Evolutionary conservation across 1,140 invertebrate species (phyloP).

Genomic region (Drosophila athabasca): DNA sequence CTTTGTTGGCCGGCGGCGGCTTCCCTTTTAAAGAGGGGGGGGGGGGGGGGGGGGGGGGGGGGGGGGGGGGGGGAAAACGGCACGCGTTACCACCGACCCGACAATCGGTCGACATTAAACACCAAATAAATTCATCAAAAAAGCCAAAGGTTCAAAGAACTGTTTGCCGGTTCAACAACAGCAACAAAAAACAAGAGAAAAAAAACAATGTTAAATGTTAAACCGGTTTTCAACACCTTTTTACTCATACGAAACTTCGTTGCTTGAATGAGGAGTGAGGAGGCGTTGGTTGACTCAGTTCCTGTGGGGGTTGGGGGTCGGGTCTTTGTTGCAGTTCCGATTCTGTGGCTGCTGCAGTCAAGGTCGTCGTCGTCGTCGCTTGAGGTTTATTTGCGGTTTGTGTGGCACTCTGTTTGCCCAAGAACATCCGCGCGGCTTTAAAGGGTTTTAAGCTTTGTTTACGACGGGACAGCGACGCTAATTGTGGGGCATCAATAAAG

Average conservation of each 20-base stretch:
- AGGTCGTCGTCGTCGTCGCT: slow-evolving; percentile 54
- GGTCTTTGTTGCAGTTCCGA: too few relatives aligned
- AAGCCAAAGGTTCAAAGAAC: slow-evolving; percentile 63
- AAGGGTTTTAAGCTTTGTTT: slow-evolving; percentile 67
- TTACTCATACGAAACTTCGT: not conserved
- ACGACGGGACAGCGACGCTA: slow-evolving; percentile 52
- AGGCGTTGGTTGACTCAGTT: slow-evolving; percentile 35
- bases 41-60: not conserved
- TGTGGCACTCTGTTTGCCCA: slow-evolving; percentile 53
- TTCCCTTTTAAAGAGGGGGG: slow-evolving; percentile 6
- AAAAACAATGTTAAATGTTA: slow-evolving; percentile 36
- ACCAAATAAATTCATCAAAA: slow-evolving; percentile 71
- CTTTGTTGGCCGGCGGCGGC: slow-evolving; percentile 27
- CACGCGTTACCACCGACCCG: slow-evolving; percentile 47
- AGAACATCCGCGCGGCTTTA: slow-evolving; percentile 30
- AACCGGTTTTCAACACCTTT: slow-evolving; percentile 23
- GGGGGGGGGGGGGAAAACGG: slow-evolving; percentile 30
- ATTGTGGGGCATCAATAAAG: slow-evolving; percentile 71
- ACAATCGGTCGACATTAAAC: slow-evolving; percentile 53
- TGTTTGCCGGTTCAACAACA: slow-evolving; percentile 39
- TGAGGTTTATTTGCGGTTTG: slow-evolving; percentile 62
- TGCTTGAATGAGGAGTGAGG: too few relatives aligned
- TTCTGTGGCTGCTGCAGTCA: slow-evolving; percentile 38
- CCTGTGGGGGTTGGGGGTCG: slow-evolving; percentile 9
- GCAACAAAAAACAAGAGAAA: too few relatives aligned